Percentiles rank a stretch among this genome's conserved stretches.
Evolutionary conservation across 2,797 vertebrate species (phyloP).

Genomic region (Euthynnus affinis): DNA sequence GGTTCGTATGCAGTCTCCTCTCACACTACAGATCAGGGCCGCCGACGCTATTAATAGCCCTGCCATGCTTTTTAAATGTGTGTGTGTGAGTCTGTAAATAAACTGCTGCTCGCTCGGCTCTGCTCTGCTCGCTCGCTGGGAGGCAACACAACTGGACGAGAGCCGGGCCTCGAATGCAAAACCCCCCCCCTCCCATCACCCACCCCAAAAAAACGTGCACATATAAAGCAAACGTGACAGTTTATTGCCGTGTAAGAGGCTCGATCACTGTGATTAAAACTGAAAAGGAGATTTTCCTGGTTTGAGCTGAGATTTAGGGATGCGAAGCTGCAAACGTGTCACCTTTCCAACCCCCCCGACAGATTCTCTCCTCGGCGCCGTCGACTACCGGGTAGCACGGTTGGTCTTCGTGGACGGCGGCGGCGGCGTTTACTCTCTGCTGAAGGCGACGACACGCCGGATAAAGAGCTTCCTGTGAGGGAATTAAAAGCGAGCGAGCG

Average conservation of each 20-base stretch:
- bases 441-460: constrained; percentile 36
- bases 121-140: constrained; percentile 33
- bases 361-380: neutral
- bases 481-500: constrained; percentile 34
- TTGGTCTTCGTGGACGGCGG: neutral
- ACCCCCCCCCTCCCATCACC: no score
- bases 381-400: neutral
- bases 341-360: constrained; percentile 55
- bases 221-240: constrained; percentile 41
- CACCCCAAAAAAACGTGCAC: no score
- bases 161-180: constrained; percentile 14
- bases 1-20: constrained; percentile 80
- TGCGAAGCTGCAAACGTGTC: constrained; percentile 4
- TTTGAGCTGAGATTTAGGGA: constrained; percentile 35
- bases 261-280: constrained; percentile 41
- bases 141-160: constrained; percentile 19
- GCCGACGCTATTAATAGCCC: constrained; percentile 80
- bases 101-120: constrained; percentile 48
- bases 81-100: constrained; percentile 76
- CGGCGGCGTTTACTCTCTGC: constrained; percentile 4
- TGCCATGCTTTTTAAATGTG: constrained; percentile 67
- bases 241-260: constrained; percentile 41
- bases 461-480: constrained; percentile 28
- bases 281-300: constrained; percentile 42
- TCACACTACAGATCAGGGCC: constrained; percentile 66